Base-by-base conservation (phyloP, 2,888 invertebrate genomes). In the Archaeoteleia sp. region DNA sequence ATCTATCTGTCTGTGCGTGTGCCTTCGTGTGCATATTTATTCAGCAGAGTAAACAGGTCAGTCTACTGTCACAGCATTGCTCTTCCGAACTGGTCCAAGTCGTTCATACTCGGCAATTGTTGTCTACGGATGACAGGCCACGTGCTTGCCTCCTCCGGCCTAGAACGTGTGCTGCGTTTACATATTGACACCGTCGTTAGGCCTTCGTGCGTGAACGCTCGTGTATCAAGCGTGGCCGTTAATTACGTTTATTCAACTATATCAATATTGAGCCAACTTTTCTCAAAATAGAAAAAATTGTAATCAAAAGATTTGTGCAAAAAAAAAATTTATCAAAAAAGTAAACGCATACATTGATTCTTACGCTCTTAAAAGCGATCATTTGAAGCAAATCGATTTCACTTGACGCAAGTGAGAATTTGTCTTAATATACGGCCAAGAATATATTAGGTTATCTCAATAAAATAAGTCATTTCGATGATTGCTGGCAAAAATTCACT, bases 171-270 rank as follows among this genome's bases (percentile, higher is more conserved):
- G 15, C 23, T 32, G 49, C 48, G 49, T 57, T 53, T 40, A 48
- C 37, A 42, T 55, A 57, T 54, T 48, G 42, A 51, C 55, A 49
- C 45, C 34, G 25, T 17, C 29, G 15, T 20, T 10, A 34, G 5
- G 34, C 39, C 43, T 48, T 14, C 37, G 39, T 37, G 51, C 29
- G 40, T 42, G 39, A 58, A 54, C 25, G 13, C 32, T 15, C 32
- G 34, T 14, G 35, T 40, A 53, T 48, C 32, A 40, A 35, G 12
- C 15, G 34, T 45, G 35, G 62, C 58, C 66, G 72, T 74, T 78
- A 76, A 77, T 77, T 78, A 74, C 72, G 76, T 77, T 77, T 78
- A 74, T 75, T 76, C 71, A 78, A 77, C 78, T 76, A 69, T 71
- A 71, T 67, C 70, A 78, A 78, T 77, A 78, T 78, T 73, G 68